phyloP scores from a whole-genome alignment of 2,113 vertebrate genomes.

The Sclerurus mexicanus region DNA sequence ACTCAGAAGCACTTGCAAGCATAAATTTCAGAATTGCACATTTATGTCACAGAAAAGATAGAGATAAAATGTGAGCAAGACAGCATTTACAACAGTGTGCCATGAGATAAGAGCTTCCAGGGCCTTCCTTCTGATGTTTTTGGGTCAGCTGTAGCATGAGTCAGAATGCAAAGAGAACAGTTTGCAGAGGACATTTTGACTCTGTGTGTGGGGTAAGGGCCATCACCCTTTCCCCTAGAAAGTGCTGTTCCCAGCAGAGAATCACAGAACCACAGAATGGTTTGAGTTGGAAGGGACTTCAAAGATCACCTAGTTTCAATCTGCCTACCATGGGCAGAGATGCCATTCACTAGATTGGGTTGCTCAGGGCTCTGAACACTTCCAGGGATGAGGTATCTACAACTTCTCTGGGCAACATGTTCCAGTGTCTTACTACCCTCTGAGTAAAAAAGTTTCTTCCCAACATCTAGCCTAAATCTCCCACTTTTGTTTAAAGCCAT shows the following conservation, averaged over 20 bases:
- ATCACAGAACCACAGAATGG: neutral
- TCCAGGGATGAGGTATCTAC: neutral
- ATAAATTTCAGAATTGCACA: neutral
- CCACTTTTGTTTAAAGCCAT: neutral
- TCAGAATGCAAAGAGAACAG: neutral
- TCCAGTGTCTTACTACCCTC: neutral
- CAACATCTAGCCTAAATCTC: neutral
- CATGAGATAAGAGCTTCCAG: neutral
- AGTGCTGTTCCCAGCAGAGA: neutral
- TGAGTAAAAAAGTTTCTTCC: neutral
- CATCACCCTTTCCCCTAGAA: neutral
- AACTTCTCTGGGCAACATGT: neutral
- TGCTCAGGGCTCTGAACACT: neutral
- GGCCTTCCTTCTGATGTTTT: neutral
- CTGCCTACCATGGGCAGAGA: neutral
- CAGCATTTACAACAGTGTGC: neutral
- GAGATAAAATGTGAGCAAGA: neutral
- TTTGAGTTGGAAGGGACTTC: neutral
- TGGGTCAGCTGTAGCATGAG: neutral
- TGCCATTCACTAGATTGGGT: neutral
- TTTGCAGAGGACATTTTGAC: neutral
- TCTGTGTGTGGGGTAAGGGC: fast-evolving
- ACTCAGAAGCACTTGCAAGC: neutral
- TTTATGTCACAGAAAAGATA: neutral
- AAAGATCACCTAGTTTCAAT: neutral